Conservation (phyloP, 2,888 invertebrate genomes). For the Calameuta idolon region DNA sequence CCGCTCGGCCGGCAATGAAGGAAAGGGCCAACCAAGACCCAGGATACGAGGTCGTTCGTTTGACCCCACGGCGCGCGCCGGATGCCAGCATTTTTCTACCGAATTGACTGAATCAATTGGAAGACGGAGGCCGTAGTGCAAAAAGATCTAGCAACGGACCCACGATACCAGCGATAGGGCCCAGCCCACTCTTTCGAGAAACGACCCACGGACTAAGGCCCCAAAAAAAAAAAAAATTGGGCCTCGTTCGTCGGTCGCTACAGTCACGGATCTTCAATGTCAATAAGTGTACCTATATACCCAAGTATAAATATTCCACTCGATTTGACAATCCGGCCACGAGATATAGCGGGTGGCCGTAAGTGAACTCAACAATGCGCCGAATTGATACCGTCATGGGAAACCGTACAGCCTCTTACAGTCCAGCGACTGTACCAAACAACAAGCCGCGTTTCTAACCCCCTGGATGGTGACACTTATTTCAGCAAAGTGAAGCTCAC, state of each 20-base stretch:
- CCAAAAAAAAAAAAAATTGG: neutral
- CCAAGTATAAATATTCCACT: neutral
- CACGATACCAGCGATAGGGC: neutral
- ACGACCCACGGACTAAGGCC: neutral
- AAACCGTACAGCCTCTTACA: slow-evolving; percentile 59
- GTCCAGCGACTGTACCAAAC: slow-evolving; percentile 42
- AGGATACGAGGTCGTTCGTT: slow-evolving; percentile 65
- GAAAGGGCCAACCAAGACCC: slow-evolving; percentile 54
- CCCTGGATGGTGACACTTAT: neutral
- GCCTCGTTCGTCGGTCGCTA: neutral
- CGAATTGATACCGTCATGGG: slow-evolving; percentile 64
- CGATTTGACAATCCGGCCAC: neutral
- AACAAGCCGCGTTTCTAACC: neutral
- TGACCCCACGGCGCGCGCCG: slow-evolving; percentile 64
- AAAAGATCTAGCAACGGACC: neutral
- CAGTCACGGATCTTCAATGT: neutral
- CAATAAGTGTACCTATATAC: neutral
- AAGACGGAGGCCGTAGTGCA: slow-evolving; percentile 35
- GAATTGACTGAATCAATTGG: slow-evolving; percentile 55
- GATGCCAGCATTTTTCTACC: slow-evolving; percentile 62
- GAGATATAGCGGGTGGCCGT: neutral
- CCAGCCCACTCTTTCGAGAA: neutral
- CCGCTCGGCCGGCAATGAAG: slow-evolving; percentile 41
- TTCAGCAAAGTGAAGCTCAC: slow-evolving; percentile 26
- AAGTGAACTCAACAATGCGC: neutral